These are phyloP conservation scores for Ammodytes dubius DNA, from an alignment of 2,113 vertebrate species.

Conservation along the genomic window DNA sequence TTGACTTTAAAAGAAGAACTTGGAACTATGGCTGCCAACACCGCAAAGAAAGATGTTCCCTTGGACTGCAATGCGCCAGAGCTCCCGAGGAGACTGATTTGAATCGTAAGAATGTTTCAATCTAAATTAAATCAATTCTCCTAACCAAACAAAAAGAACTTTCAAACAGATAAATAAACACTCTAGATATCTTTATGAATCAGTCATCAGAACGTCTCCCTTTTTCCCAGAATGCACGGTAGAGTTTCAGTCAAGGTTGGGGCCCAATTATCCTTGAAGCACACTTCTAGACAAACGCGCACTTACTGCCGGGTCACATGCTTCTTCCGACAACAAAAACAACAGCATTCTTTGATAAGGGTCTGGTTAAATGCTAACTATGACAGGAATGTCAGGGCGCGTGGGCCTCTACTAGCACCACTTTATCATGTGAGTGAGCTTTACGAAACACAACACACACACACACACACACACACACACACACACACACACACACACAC, in stretches of 20 bases:
- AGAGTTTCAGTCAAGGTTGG: conserved; percentile 13
- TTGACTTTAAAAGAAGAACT: too few species aligned
- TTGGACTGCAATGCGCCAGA: too few species aligned
- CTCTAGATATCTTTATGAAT: neutral
- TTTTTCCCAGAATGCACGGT: neutral
- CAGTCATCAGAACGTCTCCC: neutral
- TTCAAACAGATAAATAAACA: neutral
- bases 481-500: neutral
- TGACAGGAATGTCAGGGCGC: conserved; percentile 69
- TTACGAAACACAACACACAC: conserved; percentile 37
- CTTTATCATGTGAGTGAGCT: conserved; percentile 74
- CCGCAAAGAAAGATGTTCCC: too few species aligned
- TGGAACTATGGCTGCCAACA: too few species aligned
- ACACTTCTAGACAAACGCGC: conserved; percentile 23
- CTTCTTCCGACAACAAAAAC: conserved; percentile 56
- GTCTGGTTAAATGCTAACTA: conserved; percentile 69
- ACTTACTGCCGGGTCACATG: conserved; percentile 71
- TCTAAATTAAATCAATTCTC: neutral
- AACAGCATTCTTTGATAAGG: conserved; percentile 69
- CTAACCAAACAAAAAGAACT: neutral
- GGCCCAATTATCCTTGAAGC: conserved; percentile 32
- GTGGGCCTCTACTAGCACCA: conserved; percentile 58
- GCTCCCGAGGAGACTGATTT: too few species aligned
- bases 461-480: conserved; percentile 5
- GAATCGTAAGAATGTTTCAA: too few species aligned